Percentiles rank a stretch among this genome's conserved stretches.
phyloP scores from a whole-genome alignment of 2,113 vertebrate genomes.

The Cichladusa arquata region DNA sequence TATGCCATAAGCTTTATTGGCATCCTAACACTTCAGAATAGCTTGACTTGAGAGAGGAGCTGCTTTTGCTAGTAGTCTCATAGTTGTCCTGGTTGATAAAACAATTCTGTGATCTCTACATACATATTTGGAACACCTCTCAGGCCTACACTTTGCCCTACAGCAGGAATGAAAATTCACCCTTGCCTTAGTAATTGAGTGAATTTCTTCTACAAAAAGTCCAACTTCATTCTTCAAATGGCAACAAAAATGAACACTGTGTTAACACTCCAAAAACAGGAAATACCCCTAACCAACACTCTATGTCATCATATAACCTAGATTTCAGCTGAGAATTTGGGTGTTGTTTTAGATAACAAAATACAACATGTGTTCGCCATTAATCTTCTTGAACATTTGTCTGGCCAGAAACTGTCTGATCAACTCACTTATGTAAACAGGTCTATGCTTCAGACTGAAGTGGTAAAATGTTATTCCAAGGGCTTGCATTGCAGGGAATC shows the following conservation, averaged over 20 bases:
- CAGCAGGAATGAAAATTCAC: neutral
- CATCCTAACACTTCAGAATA: neutral
- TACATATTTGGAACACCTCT: neutral
- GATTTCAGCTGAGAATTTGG: constrained; percentile 16
- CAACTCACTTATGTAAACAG: constrained; percentile 30
- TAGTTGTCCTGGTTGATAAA: neutral
- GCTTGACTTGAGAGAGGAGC: neutral
- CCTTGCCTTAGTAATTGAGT: neutral
- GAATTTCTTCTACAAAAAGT: neutral
- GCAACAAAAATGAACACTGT: neutral
- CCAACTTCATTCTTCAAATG: neutral
- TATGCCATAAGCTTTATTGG: neutral
- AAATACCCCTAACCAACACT: neutral
- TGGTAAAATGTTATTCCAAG: constrained; percentile 31
- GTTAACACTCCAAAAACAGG: neutral
- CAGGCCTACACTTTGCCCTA: neutral
- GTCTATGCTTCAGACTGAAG: neutral
- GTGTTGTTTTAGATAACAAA: constrained; percentile 47
- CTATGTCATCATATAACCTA: constrained; percentile 2
- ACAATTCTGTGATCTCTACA: neutral
- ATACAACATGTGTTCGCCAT: neutral
- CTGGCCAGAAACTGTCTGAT: constrained; percentile 29
- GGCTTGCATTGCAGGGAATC: neutral
- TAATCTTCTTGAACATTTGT: constrained; percentile 39
- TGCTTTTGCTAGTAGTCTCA: neutral